Evolutionary conservation across 1,140 invertebrate genomes (phyloP), one percentile per base, ranked within the genome.

Genomic region (Drosophila tsacasi): DNA sequence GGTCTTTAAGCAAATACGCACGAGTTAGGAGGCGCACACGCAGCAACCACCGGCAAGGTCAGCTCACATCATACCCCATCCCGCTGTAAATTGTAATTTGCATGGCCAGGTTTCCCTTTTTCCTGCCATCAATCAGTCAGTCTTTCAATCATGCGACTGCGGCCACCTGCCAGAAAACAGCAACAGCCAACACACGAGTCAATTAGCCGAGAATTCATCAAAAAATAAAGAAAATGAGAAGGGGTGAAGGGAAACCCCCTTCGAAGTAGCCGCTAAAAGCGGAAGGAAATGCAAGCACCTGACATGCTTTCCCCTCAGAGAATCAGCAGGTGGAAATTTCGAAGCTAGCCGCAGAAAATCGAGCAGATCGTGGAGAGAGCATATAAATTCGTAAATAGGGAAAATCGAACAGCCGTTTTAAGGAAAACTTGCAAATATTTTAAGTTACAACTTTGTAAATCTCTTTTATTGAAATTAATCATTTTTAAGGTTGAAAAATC

Each of bases 161-260:
- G 35, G 50, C 54, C 54, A 60, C 67, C 71, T 73, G 71, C 54
- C 35, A 23, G 15, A 39, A 25, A 59, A 17, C 13, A 40, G 35
- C 67, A 69, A 37, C 63, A 66, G 27, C 32, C 32, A 37, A 15
- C 32, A n/a, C 63, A 54, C 39, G 46, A 68, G 35, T 49, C 83
- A 85, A 79, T 86, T 82, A 82, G 75, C 67, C 40, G 37, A 60
- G 77, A 80, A 84, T 84, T 83, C 76, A 71, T 65, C 25, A 19
- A 46, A 52, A 62, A 35, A 54, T 9, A 63, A n/a, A 42, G 40
- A 37, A 47, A 68, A 12, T 13, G 32, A 19, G 35, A 19, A 19
- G 10, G 49, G 57, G 12, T 15, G 17, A 9, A 9, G 32, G 15
- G 42, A 46, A 52, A 5, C 61, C 23, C 8, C 37, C 30, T 54